Percentiles rank a stretch among this genome's conserved stretches.
phyloP scores from a whole-genome alignment of 1,140 invertebrate genomes.

The Drosophila varians region DNA sequence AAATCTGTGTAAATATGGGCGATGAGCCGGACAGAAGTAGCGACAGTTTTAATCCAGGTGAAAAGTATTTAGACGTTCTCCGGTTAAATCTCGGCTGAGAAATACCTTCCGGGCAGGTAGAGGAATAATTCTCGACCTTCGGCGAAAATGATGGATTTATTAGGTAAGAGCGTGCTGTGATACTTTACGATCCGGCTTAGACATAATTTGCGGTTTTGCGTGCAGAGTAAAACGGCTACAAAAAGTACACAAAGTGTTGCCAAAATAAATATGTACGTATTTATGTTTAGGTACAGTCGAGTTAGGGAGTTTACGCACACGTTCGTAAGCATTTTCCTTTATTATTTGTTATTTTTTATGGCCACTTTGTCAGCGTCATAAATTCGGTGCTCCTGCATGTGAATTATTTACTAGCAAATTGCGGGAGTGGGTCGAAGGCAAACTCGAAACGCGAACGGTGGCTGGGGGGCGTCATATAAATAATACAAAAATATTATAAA shows the following conservation, averaged over 20 bases:
- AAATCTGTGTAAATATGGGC: slow-evolving; percentile 59
- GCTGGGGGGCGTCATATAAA: slow-evolving; percentile 58
- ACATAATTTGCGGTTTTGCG: slow-evolving; percentile 67
- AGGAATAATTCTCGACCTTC: slow-evolving; percentile 26
- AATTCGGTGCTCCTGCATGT: slow-evolving; percentile 68
- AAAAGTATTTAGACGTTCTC: slow-evolving; percentile 26
- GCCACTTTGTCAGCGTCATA: slow-evolving; percentile 81
- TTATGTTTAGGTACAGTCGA: slow-evolving; percentile 13
- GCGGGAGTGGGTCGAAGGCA: slow-evolving; percentile 39
- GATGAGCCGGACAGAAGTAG: slow-evolving; percentile 25
- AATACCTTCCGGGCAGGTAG: slow-evolving; percentile 42
- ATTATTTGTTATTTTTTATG: slow-evolving; percentile 76
- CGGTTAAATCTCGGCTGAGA: slow-evolving; percentile 2
- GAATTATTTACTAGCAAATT: slow-evolving; percentile 76
- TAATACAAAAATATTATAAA: slow-evolving; percentile 82
- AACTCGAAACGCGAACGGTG: slow-evolving; percentile 6
- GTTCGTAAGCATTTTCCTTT: slow-evolving; percentile 35
- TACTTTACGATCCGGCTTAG: slow-evolving; percentile 54
- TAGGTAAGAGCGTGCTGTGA: slow-evolving; percentile 52
- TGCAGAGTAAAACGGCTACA: slow-evolving; percentile 21
- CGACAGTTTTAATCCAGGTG: slow-evolving; percentile 36
- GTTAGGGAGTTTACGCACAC: slow-evolving; percentile 17
- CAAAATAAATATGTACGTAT: slow-evolving; percentile 60
- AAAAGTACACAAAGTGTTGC: slow-evolving; percentile 33
- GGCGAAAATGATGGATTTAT: slow-evolving; percentile 67